phyloP scores from a whole-genome alignment of 37 sponge, comb jelly and placozoan species.

The Oscarella lobularis region DNA sequence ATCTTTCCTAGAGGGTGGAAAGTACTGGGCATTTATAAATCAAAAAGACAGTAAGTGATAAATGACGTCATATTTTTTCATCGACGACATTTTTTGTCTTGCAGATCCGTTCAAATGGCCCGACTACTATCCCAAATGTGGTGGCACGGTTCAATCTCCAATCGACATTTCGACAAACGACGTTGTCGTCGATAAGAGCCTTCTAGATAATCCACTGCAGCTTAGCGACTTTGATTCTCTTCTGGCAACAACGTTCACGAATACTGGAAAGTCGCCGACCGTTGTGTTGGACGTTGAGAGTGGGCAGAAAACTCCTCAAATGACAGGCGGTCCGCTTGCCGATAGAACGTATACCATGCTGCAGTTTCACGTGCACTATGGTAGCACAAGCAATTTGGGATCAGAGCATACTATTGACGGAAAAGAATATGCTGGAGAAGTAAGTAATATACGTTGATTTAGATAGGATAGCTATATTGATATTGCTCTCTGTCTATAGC shows the following conservation, averaged over 20 bases:
- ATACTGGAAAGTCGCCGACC: too few species aligned
- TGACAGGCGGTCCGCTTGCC: neutral
- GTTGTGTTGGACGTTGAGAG: neutral
- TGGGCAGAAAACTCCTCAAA: neutral
- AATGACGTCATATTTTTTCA: too few species aligned
- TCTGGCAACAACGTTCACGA: too few species aligned
- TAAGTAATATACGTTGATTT: neutral
- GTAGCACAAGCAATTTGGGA: neutral
- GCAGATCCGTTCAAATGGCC: too few species aligned
- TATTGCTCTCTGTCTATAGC: neutral
- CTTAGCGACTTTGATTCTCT: neutral
- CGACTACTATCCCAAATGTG: neutral
- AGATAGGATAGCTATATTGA: neutral
- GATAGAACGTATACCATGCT: neutral
- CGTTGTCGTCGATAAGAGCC: neutral
- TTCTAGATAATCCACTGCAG: neutral
- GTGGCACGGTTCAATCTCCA: neutral
- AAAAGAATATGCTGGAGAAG: neutral
- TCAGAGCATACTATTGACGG: constrained; percentile 7
- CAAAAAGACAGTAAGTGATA: too few species aligned
- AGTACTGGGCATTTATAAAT: too few species aligned
- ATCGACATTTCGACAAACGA: neutral
- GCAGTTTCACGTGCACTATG: neutral
- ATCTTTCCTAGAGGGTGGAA: too few species aligned
- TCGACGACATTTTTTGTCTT: too few species aligned